Conservation (phyloP, 1,140 invertebrate species). For the Orussus abietinus region DNA sequence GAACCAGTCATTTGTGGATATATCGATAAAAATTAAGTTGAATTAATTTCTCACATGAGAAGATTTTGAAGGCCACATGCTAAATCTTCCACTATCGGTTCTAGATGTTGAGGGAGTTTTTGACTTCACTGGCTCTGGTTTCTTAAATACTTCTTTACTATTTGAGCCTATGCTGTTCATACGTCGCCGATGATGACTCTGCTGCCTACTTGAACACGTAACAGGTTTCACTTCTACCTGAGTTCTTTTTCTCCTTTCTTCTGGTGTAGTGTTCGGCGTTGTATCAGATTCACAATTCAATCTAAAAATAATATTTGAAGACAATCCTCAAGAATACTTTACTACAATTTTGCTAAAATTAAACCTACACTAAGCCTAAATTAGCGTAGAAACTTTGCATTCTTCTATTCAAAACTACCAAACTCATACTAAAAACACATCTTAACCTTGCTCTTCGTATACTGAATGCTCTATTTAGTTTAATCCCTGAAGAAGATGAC, state of each 20-base stretch:
- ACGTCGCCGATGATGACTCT: constrained; percentile 28
- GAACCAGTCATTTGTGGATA: constrained; percentile 8
- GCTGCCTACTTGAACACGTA: constrained; percentile 22
- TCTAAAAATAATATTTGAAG: constrained; percentile 9
- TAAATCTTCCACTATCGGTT: constrained; percentile 64
- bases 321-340: too few species aligned
- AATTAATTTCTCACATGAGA: constrained; percentile 19
- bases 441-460: constrained; percentile 34
- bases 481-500: constrained; percentile 34
- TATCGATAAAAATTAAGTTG: constrained; percentile 6
- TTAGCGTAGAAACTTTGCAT: too few species aligned
- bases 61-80: constrained; percentile 54
- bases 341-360: too few species aligned
- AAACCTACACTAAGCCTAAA: too few species aligned
- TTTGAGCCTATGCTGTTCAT: constrained; percentile 23
- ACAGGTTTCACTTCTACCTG: constrained; percentile 32
- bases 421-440: constrained; percentile 1
- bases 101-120: constrained; percentile 52
- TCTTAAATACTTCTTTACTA: constrained; percentile 29
- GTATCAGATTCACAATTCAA: constrained; percentile 37
- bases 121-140: constrained; percentile 31
- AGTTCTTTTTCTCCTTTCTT: constrained; percentile 31
- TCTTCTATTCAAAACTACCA: not conserved
- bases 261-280: constrained; percentile 37
- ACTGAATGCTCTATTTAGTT: constrained; percentile 37